These are phyloP conservation scores for Cyprinodon diabolis DNA, from an alignment of 2,797 vertebrate genomes.

Conservation along the genomic window DNA sequence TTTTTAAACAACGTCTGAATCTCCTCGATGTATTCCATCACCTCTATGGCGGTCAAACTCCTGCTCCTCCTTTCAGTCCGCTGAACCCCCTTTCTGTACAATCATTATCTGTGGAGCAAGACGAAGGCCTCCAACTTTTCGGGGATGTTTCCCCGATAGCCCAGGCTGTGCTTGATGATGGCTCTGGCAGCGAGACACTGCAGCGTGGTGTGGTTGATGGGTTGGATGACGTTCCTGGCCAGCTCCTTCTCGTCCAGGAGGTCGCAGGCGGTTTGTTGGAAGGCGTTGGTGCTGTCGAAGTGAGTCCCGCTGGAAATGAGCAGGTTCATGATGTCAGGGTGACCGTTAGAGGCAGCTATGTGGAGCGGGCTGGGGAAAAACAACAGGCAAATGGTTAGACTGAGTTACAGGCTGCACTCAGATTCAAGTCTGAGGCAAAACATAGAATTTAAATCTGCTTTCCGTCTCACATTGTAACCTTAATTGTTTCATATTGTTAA, in stretches of 20 bases:
- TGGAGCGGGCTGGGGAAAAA: constrained; percentile 85
- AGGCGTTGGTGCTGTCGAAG: constrained; percentile 95
- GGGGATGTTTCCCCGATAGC: constrained; percentile 91
- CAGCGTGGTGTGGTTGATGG: constrained; percentile 97
- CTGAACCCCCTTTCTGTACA: constrained; percentile 14
- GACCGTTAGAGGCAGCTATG: constrained; percentile 95
- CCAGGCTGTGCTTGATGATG: constrained; percentile 91
- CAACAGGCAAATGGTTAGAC: background rate
- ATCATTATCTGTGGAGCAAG: constrained; percentile 95
- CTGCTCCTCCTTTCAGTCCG: background rate
- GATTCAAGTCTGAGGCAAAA: too few relatives aligned
- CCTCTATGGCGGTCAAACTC: background rate
- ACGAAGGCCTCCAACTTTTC: constrained; percentile 97
- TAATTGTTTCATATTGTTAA: too few relatives aligned
- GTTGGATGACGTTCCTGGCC: constrained; percentile 96
- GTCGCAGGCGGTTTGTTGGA: constrained; percentile 94
- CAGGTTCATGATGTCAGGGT: constrained; percentile 98
- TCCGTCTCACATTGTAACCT: too few relatives aligned
- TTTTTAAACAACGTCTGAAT: constrained; percentile 22
- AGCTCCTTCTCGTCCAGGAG: constrained; percentile 96
- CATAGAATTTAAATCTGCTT: too few relatives aligned
- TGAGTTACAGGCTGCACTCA: background rate
- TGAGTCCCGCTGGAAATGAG: constrained; percentile 95
- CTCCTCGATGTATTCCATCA: constrained; percentile 23
- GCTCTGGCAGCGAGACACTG: constrained; percentile 97